Percentiles rank a stretch among this genome's conserved stretches.
Conservation (phyloP, 2,888 invertebrate genomes). For the Drosophila stalkeri region DNA sequence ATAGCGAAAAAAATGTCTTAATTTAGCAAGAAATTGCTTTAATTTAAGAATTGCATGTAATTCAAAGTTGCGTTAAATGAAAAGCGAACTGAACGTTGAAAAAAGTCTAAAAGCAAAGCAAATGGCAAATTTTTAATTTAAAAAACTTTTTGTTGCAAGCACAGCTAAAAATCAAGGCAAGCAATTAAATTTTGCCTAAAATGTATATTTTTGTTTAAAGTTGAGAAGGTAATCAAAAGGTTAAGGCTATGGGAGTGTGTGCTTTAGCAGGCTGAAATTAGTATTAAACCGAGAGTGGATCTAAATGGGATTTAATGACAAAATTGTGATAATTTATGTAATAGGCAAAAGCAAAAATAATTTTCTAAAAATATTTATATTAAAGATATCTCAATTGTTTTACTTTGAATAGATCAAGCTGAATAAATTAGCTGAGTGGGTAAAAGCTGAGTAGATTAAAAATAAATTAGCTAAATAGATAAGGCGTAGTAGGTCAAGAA, state of each 20-base stretch:
- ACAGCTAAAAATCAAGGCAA: too few relatives aligned
- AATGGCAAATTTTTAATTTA: not conserved
- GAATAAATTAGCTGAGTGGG: too few relatives aligned
- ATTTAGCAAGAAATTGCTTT: not conserved
- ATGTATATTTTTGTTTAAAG: not conserved
- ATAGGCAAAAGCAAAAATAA: too few relatives aligned
- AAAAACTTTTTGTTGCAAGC: not conserved
- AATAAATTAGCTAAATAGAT: too few relatives aligned
- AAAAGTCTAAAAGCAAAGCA: not conserved
- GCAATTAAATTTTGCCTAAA: not conserved
- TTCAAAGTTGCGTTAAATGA: not conserved
- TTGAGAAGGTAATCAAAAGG: not conserved
- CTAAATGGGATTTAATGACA: too few relatives aligned
- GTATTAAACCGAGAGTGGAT: not conserved
- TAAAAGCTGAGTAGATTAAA: too few relatives aligned
- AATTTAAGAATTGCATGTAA: not conserved
- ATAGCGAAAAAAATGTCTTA: not conserved
- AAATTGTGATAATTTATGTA: too few relatives aligned
- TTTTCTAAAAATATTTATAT: too few relatives aligned
- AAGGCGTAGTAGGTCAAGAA: too few relatives aligned
- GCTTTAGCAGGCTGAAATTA: not conserved
- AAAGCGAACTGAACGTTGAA: not conserved
- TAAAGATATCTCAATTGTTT: too few relatives aligned
- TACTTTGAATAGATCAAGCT: too few relatives aligned
- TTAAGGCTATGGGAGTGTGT: not conserved